These are phyloP conservation scores for Drosophila orosa DNA, from an alignment of 1,140 invertebrate species.

Conservation along the genomic window DNA sequence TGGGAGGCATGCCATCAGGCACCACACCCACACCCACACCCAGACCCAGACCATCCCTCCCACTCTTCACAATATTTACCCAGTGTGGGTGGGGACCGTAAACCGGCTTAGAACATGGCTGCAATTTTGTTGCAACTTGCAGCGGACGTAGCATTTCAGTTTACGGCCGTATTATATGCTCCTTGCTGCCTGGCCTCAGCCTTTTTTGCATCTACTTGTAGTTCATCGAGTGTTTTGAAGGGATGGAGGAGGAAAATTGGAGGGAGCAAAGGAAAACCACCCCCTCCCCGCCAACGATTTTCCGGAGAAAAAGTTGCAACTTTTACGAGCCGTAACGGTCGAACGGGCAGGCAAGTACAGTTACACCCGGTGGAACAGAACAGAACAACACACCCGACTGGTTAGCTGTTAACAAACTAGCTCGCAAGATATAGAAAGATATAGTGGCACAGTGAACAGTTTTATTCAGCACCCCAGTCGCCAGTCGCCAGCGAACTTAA, in stretches of 20 bases:
- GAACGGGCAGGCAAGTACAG: constrained; percentile 57
- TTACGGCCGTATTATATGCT: constrained; percentile 63
- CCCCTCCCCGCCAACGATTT: background rate
- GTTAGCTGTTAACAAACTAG: constrained; percentile 66
- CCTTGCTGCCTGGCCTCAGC: constrained; percentile 42
- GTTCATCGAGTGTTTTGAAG: constrained; percentile 32
- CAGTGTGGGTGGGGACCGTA: constrained; percentile 43
- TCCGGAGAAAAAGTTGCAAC: constrained; percentile 58
- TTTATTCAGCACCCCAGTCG: constrained; percentile 39
- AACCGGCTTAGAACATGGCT: constrained; percentile 64
- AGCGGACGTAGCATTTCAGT: constrained; percentile 35
- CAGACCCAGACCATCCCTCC: background rate
- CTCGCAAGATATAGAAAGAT: constrained; percentile 32
- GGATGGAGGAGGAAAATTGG: constrained; percentile 1
- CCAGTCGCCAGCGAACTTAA: constrained; percentile 43
- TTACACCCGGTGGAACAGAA: constrained; percentile 32
- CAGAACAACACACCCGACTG: constrained; percentile 39
- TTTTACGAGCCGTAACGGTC: constrained; percentile 71
- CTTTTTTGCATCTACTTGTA: constrained; percentile 52
- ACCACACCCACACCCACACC: background rate
- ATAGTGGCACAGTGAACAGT: constrained; percentile 19
- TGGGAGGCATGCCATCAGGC: constrained; percentile 24
- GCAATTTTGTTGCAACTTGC: constrained; percentile 69
- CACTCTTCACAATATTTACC: constrained; percentile 29
- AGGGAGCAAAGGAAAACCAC: background rate